Conservation (phyloP, 2,113 vertebrate species). For the Globicephala melas region DNA sequence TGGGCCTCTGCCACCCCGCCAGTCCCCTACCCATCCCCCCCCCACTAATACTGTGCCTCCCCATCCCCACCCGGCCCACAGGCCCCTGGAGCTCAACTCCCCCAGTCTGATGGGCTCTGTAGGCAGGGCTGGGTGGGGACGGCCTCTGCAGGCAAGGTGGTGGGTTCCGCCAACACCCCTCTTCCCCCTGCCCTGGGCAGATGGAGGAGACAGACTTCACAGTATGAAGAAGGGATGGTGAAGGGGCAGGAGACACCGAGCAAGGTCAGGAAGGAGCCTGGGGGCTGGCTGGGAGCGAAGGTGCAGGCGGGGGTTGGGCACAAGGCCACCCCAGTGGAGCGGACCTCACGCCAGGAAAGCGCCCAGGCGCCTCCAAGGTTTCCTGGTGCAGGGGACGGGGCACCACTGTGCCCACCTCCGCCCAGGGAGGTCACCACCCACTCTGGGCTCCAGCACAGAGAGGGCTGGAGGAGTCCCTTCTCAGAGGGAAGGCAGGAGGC, state of each 20-base stretch:
- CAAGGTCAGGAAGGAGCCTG: neutral
- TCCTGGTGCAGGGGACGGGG: rapidly evolving
- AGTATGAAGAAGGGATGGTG: neutral
- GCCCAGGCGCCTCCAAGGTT: neutral
- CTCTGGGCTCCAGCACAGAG: neutral
- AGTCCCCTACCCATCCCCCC: neutral
- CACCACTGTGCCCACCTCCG: neutral
- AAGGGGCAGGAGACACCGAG: too few relatives aligned
- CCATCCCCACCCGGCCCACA: neutral
- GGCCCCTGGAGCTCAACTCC: neutral
- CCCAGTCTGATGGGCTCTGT: neutral
- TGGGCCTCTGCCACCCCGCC: neutral
- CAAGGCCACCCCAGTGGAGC: neutral
- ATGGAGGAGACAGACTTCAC: neutral
- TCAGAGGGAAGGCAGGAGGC: neutral
- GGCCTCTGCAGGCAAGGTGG: neutral
- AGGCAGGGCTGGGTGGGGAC: neutral
- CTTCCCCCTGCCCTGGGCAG: neutral
- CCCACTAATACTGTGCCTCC: too few relatives aligned
- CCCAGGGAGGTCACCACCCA: neutral
- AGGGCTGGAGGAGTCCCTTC: neutral
- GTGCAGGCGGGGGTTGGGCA: neutral
- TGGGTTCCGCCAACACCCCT: neutral
- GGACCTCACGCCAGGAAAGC: neutral
- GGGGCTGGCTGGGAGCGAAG: neutral